phyloP scores from a whole-genome alignment of 2,888 invertebrate species.

The Sminthurinus aureus region DNA sequence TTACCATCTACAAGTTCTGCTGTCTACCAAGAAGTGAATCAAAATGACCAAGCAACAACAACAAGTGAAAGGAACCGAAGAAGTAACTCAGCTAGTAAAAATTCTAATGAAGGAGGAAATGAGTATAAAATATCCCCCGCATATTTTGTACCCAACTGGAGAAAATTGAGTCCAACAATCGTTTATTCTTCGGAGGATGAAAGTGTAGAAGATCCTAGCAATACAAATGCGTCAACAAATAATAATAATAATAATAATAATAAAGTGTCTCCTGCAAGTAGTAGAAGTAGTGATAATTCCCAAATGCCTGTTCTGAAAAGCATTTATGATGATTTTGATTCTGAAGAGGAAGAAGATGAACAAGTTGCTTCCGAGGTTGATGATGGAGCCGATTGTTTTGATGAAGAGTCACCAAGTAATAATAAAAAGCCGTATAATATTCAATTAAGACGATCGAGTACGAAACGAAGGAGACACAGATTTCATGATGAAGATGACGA shows the following conservation, averaged over 20 bases:
- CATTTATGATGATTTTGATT: slow-evolving; percentile 47
- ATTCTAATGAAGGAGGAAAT: background rate
- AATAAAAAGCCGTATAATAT: too few species aligned
- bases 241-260: too few species aligned
- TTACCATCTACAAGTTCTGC: too few species aligned
- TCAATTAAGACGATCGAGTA: too few species aligned
- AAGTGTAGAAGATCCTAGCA: slow-evolving; percentile 33
- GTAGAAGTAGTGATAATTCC: slow-evolving; percentile 37
- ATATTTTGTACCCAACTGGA: background rate
- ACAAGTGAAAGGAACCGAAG: background rate
- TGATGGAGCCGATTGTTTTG: too few species aligned
- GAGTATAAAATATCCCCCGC: background rate
- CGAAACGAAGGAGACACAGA: too few species aligned
- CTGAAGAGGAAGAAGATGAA: slow-evolving; percentile 38
- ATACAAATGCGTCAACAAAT: too few species aligned
- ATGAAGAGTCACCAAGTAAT: too few species aligned
- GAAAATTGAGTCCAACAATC: slow-evolving; percentile 44
- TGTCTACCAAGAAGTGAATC: too few species aligned
- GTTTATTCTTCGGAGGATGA: slow-evolving; percentile 47
- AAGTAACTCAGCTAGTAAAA: slow-evolving; percentile 4
- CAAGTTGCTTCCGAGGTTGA: background rate
- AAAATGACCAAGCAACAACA: background rate
- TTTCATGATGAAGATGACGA: too few species aligned
- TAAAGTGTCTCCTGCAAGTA: background rate
- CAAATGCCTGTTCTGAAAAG: slow-evolving; percentile 54